Evolutionary conservation across 2,113 vertebrate genomes (phyloP).

Genomic region (Sminthopsis crassicaudata): DNA sequence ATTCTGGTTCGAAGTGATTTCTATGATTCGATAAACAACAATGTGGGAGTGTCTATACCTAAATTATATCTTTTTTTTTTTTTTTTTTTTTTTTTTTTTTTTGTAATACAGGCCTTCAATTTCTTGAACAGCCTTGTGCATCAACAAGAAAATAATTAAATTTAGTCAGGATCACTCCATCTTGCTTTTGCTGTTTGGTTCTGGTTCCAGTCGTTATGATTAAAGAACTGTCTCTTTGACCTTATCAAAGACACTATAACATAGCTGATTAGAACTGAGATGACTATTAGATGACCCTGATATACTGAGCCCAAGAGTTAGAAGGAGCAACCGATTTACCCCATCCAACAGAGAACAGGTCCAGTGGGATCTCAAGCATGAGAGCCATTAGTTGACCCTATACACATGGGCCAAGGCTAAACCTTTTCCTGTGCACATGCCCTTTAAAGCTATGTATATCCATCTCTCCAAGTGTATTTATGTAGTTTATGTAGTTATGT

Average conservation of each 20-base stretch:
- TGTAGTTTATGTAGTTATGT: neutral
- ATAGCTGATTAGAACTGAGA: neutral
- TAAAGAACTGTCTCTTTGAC: neutral
- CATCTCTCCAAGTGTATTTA: neutral
- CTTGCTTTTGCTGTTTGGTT: neutral
- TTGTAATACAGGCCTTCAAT: neutral
- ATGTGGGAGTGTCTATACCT: neutral
- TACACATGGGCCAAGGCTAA: neutral
- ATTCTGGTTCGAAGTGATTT: neutral
- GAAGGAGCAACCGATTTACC: neutral
- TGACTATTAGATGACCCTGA: neutral
- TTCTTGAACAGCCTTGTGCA: neutral
- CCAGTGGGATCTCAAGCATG: neutral
- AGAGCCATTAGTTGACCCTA: neutral
- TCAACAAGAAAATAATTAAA: neutral
- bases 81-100: no score
- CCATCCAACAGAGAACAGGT: neutral
- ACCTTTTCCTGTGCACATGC: neutral
- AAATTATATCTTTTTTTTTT: no score
- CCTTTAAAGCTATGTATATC: neutral
- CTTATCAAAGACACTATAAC: neutral
- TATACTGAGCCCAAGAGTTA: neutral
- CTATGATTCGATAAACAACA: neutral
- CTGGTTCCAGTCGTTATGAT: neutral
- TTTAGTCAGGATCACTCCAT: neutral